Evolutionary conservation across 2,113 vertebrate species (phyloP).

Genomic region (Anoplopoma fimbria): DNA sequence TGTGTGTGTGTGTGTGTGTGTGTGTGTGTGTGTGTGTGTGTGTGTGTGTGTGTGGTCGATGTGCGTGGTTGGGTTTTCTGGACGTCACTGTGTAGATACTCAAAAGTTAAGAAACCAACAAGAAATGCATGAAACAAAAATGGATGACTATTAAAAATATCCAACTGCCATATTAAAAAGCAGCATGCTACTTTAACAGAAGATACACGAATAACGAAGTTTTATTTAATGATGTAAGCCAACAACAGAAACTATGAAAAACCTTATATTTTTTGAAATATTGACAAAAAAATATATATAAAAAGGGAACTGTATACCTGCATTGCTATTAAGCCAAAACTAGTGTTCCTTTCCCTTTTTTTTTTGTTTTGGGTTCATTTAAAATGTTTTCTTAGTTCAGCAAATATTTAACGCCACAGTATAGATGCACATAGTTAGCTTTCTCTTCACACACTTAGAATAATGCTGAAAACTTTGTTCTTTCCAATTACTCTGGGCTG

Average conservation of each 20-base stretch:
- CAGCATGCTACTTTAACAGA: conserved; percentile 86
- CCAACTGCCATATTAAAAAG: conserved; percentile 88
- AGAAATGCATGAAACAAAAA: conserved; percentile 92
- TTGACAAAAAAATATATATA: conserved; percentile 81
- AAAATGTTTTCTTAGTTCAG: conserved; percentile 49
- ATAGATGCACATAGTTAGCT: conserved; percentile 66
- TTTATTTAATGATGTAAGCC: conserved; percentile 88
- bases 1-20: conserved; percentile 41
- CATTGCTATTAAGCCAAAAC: conserved; percentile 87
- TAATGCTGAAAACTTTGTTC: conserved; percentile 51
- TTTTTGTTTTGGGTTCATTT: conserved; percentile 45
- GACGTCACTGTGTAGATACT: conserved; percentile 90
- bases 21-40: conserved; percentile 35
- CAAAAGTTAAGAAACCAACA: conserved; percentile 84
- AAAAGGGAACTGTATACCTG: conserved; percentile 84
- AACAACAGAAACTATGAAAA: conserved; percentile 86
- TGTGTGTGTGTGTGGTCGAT: conserved; percentile 33
- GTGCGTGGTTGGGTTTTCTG: conserved; percentile 67
- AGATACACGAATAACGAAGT: conserved; percentile 82
- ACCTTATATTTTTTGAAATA: conserved; percentile 90
- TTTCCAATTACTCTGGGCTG: conserved; percentile 63
- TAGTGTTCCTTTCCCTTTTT: conserved; percentile 66
- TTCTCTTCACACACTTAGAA: conserved; percentile 62
- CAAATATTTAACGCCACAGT: conserved; percentile 65
- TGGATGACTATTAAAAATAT: conserved; percentile 84